A percentile compares a stretch with the other conserved stretches of the same genome.
These are phyloP conservation scores for Ctenochaetus hawaiiensis DNA, from an alignment of 2,797 vertebrate genomes.

Conservation along the genomic window DNA sequence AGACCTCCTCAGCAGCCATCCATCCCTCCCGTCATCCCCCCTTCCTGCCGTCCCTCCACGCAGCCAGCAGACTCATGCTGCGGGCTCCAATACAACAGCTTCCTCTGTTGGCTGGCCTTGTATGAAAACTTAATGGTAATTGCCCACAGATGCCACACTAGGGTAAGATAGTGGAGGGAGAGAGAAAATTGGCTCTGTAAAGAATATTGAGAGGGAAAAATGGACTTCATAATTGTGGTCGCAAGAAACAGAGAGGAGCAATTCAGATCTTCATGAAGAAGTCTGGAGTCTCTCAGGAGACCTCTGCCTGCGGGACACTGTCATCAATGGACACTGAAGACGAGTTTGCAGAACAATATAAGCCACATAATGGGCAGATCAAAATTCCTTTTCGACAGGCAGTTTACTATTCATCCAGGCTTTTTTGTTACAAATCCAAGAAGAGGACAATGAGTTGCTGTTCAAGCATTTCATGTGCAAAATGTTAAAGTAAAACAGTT, in stretches of 20 bases:
- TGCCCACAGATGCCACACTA: slow-evolving; percentile 81
- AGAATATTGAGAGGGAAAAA: slow-evolving; percentile 60
- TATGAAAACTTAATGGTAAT: slow-evolving; percentile 80
- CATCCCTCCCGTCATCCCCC: slow-evolving; percentile 55
- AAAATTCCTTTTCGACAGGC: slow-evolving; percentile 56
- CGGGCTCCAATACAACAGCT: slow-evolving; percentile 78
- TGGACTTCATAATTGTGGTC: slow-evolving; percentile 68
- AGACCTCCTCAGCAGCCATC: slow-evolving; percentile 62
- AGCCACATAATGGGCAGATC: slow-evolving; percentile 51
- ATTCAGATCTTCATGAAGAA: slow-evolving; percentile 57
- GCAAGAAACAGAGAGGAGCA: slow-evolving; percentile 64
- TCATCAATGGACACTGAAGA: slow-evolving; percentile 37
- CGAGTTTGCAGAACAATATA: slow-evolving; percentile 23
- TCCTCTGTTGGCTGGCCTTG: slow-evolving; percentile 82
- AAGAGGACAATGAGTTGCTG: slow-evolving; percentile 1
- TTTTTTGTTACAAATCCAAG: slow-evolving; percentile 10
- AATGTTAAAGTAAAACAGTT: not conserved
- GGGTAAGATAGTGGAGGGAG: slow-evolving; percentile 38
- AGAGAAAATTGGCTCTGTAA: slow-evolving; percentile 49
- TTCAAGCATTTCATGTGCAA: not conserved
- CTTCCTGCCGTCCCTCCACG: slow-evolving; percentile 55
- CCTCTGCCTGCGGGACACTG: slow-evolving; percentile 51
- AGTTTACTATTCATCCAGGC: slow-evolving; percentile 37
- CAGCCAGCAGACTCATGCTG: slow-evolving; percentile 66
- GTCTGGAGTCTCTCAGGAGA: slow-evolving; percentile 49